phyloP scores from a whole-genome alignment of 2,113 vertebrate genomes.

The Passer montanus region DNA sequence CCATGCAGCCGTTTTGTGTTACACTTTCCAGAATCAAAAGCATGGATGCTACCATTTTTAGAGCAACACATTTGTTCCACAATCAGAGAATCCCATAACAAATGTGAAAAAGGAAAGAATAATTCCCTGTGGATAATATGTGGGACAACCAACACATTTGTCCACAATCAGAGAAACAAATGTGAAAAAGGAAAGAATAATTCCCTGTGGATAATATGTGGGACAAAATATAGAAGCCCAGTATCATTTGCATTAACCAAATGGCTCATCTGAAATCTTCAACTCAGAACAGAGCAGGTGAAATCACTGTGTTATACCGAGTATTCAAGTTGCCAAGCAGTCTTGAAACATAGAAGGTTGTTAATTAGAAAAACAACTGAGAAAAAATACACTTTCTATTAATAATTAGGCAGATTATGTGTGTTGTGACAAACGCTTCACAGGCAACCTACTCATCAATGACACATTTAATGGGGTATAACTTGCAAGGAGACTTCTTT shows the following conservation, averaged over 20 bases:
- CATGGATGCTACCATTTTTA: background rate
- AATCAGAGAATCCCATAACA: background rate
- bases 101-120: constrained; percentile 15
- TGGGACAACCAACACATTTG: background rate
- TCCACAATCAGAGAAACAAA: constrained; percentile 26
- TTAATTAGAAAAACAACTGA: constrained; percentile 28
- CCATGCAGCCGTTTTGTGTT: constrained; percentile 23
- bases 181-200: background rate
- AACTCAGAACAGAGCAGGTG: background rate
- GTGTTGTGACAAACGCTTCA: background rate
- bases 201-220: background rate
- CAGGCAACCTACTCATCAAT: background rate
- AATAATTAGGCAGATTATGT: constrained; percentile 47
- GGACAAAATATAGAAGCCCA: background rate
- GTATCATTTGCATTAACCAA: background rate
- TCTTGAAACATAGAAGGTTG: constrained; percentile 1
- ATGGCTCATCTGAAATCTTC: background rate
- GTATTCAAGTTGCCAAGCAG: background rate
- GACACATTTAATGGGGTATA: background rate
- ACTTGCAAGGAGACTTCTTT: background rate
- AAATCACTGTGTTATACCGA: background rate
- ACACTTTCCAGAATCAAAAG: constrained; percentile 37
- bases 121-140: background rate
- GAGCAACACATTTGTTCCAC: constrained; percentile 39
- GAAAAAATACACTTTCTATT: constrained; percentile 29